phyloP scores from a whole-genome alignment of 1,140 invertebrate species.

The Dufourea novaeangliae region DNA sequence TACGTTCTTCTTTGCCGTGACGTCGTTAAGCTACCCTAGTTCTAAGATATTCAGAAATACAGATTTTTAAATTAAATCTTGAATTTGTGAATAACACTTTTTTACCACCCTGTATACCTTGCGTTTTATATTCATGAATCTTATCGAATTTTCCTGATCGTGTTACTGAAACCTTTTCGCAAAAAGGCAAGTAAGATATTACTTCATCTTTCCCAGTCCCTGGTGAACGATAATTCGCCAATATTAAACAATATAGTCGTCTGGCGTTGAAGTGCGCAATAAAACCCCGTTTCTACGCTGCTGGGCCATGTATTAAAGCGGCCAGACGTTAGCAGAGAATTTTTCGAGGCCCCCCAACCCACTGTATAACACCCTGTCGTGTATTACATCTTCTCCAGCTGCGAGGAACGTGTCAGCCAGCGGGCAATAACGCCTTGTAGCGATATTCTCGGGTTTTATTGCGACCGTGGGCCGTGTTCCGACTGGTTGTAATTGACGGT shows the following conservation, averaged over 20 bases:
- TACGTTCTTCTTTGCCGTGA: too few species aligned
- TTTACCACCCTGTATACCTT: too few species aligned
- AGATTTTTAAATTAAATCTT: too few species aligned
- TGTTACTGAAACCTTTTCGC: too few species aligned
- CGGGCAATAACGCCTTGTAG: background rate
- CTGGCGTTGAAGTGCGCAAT: background rate
- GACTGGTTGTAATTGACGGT: background rate
- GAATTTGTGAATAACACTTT: too few species aligned
- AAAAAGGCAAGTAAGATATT: too few species aligned
- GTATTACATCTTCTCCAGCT: conserved; percentile 4
- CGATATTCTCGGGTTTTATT: background rate
- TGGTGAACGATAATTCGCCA: background rate
- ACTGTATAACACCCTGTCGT: background rate
- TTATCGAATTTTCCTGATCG: too few species aligned
- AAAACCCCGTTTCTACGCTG: background rate
- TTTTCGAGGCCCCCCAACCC: background rate
- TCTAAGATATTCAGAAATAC: too few species aligned
- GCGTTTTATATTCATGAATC: too few species aligned
- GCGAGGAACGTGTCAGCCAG: conserved; percentile 2
- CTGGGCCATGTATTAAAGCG: background rate
- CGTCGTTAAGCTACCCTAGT: too few species aligned
- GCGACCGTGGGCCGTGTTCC: background rate
- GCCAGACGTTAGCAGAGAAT: background rate
- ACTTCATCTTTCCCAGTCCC: too few species aligned
- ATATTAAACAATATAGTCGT: background rate